Evolutionary conservation across 2,113 vertebrate species (phyloP).

Genomic region (Pterophyllum scalare): DNA sequence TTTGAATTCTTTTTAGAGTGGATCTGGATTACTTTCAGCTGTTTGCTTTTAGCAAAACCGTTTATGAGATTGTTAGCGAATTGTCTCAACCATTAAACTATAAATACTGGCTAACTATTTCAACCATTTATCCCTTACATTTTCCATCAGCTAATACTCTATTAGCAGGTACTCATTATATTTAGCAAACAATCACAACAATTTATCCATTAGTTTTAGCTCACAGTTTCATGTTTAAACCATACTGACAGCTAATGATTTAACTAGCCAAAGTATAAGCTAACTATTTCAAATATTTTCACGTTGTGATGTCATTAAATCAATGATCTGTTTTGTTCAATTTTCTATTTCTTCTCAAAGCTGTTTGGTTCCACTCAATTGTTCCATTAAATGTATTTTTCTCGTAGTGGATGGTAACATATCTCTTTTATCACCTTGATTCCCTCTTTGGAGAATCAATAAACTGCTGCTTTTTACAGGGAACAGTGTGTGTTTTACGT

Average conservation of each 20-base stretch:
- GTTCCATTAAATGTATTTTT: background rate
- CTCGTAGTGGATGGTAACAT: background rate
- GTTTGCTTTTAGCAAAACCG: background rate
- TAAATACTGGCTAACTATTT: background rate
- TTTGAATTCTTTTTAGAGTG: background rate
- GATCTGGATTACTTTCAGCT: conserved; percentile 5
- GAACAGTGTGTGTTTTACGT: background rate
- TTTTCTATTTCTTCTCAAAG: background rate
- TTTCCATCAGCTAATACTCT: background rate
- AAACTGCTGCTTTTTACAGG: background rate
- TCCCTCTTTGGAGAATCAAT: background rate
- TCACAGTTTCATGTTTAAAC: background rate
- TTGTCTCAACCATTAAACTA: background rate
- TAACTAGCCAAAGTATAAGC: background rate
- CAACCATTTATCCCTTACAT: background rate
- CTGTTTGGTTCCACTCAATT: background rate
- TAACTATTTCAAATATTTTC: background rate
- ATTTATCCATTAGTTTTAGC: background rate
- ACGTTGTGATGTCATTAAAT: background rate
- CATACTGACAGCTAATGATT: background rate
- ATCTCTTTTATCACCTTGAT: background rate
- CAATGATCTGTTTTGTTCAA: background rate
- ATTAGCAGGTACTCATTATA: background rate
- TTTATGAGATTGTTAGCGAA: background rate
- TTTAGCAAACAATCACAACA: background rate